Conservation (phyloP, 1,140 invertebrate genomes). For the Brachionus manjavacas region DNA sequence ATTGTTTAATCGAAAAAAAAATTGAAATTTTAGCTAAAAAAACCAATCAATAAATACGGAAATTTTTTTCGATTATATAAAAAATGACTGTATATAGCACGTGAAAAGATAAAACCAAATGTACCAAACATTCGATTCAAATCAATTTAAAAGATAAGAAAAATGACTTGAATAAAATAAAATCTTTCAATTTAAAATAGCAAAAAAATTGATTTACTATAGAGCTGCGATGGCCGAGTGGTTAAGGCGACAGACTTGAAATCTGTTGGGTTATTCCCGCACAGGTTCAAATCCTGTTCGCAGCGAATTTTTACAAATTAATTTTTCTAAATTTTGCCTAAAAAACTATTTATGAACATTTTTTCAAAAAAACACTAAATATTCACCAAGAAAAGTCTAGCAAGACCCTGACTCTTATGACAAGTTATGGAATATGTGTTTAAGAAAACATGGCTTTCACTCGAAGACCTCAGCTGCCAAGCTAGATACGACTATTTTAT, state of each 20-base stretch:
- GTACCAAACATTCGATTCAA: neutral
- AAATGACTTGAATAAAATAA: neutral
- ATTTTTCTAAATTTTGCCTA: neutral
- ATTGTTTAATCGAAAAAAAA: neutral
- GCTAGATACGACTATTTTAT: too few relatives aligned
- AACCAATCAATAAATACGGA: neutral
- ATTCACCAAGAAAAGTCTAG: too few relatives aligned
- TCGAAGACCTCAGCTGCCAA: too few relatives aligned
- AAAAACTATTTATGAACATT: too few relatives aligned
- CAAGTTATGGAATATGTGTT: too few relatives aligned
- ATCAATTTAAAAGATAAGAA: neutral
- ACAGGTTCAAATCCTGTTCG: constrained; percentile 37
- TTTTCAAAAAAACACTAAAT: too few relatives aligned
- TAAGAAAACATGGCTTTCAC: too few relatives aligned
- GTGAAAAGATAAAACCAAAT: neutral
- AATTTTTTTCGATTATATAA: neutral
- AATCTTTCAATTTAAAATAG: neutral
- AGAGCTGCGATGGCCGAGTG: constrained; percentile 27
- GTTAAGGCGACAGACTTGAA: constrained; percentile 37
- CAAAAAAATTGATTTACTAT: neutral
- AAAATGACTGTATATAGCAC: neutral
- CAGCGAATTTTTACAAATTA: neutral
- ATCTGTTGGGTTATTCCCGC: constrained; percentile 32
- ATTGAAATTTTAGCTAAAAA: neutral
- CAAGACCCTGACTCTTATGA: too few relatives aligned